These are phyloP conservation scores for Novumbra hubbsi DNA, from an alignment of 2,797 vertebrate species.

Conservation along the genomic window DNA sequence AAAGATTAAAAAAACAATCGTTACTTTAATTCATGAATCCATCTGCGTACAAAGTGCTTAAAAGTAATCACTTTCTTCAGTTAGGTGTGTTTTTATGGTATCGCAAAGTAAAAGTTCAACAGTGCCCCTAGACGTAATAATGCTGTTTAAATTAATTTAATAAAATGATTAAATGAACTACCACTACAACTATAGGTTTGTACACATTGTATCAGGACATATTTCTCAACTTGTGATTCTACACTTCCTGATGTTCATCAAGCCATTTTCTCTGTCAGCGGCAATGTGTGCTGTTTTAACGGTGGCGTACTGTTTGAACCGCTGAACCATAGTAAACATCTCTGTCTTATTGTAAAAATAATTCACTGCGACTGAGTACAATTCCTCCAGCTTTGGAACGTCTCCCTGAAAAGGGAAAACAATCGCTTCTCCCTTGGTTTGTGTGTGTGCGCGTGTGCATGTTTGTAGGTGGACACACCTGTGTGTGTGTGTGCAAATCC, in stretches of 20 bases:
- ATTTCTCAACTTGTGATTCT: too few species aligned
- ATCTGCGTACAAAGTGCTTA: neutral
- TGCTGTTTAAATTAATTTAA: neutral
- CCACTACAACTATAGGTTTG: too few species aligned
- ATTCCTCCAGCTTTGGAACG: constrained; percentile 19
- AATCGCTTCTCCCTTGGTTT: constrained; percentile 15
- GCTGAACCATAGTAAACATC: too few species aligned
- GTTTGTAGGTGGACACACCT: constrained; percentile 17
- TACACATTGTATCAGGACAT: too few species aligned
- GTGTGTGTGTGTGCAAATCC: constrained; percentile 43
- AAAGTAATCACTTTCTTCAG: neutral
- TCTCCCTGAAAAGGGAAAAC: constrained; percentile 24
- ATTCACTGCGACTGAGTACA: neutral
- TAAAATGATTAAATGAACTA: too few species aligned
- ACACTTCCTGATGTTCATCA: too few species aligned
- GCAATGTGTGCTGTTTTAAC: too few species aligned
- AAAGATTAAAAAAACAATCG: neutral
- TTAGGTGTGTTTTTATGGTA: neutral
- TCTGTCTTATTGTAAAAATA: neutral
- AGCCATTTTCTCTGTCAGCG: too few species aligned
- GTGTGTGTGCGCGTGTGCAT: constrained; percentile 22
- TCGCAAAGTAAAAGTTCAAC: neutral
- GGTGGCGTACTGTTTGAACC: too few species aligned
- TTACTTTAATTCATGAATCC: neutral
- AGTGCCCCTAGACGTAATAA: neutral